These are phyloP conservation scores for Chloropsis hardwickii DNA, from an alignment of 2,113 vertebrate species.

Conservation along the genomic window DNA sequence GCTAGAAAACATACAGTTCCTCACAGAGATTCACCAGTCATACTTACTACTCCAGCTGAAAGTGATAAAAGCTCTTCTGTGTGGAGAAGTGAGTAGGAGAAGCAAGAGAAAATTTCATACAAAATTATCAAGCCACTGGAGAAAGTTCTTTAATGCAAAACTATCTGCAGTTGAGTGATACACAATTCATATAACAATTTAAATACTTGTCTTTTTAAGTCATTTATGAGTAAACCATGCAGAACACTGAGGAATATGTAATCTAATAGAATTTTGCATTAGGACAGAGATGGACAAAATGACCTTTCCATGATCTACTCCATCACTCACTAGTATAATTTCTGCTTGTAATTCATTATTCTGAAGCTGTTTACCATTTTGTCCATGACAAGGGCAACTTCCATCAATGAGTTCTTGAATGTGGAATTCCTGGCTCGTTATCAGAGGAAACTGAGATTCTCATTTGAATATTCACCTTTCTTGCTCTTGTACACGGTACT, in stretches of 20 bases:
- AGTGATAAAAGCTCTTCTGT: background rate
- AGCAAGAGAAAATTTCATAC: background rate
- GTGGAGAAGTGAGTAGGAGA: background rate
- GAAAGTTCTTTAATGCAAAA: background rate
- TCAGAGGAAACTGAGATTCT: background rate
- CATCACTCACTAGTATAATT: background rate
- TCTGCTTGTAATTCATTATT: conserved; percentile 39
- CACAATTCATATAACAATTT: background rate
- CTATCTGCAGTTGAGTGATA: background rate
- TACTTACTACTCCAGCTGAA: background rate
- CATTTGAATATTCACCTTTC: conserved; percentile 22
- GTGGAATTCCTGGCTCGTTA: background rate
- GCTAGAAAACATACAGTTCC: background rate
- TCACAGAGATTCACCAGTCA: background rate
- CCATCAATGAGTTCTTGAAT: background rate
- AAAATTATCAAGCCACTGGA: background rate
- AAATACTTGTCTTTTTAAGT: background rate
- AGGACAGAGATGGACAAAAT: background rate
- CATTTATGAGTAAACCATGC: background rate
- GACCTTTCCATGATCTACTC: background rate
- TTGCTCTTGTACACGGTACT: background rate
- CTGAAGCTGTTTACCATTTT: conserved; percentile 25
- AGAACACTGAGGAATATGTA: background rate
- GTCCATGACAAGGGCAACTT: conserved; percentile 7
- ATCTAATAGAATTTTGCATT: background rate